Base-by-base conservation (phyloP, 35 echinoderm and acorn worm species). In the Strongylocentrotus purpuratus region DNA sequence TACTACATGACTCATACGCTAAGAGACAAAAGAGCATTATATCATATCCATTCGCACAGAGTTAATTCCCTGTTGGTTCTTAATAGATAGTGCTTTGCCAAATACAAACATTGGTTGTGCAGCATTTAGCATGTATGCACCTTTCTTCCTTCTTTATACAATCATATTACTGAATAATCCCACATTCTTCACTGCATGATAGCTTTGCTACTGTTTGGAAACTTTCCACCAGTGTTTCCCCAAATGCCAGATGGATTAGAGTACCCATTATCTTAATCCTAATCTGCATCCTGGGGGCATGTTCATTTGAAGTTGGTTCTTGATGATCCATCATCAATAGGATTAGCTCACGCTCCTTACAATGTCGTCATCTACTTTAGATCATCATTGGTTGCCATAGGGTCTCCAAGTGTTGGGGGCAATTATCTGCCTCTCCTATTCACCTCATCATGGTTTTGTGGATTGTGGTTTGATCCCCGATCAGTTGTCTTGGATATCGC, bases 261-360 rank as follows among this genome's bases (percentile, higher is more conserved):
- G 20, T n/a, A 78, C 65, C 65, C 28, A 78, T 78, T n/a, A 78
- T 78, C 65, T 78, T 25, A 78, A 78, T 78, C 50, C 50, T 55
- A 55, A 55, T 55, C 65, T 78, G 4, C 65, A n/a, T 78, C 22
- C 28, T n/a, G 25, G 13, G 61, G 61, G 61, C 61, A 71, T 71
- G 28, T 18, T 78, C 20, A 28, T 78, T 78, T 55, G 50, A 55
- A 55, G 50, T 55, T 55, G 50, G 50, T 55, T 15, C 11, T 11
- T 55, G 50, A 55, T 55, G n/a, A 78, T 78, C 65, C 65, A 78
- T 71, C 61, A 71, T 78, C 65, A 78, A n/a, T n/a, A 55, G 65
- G 65, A 78, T 78, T 78, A 4, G 65, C 0, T n/a, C 7, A n/a
- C 25, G 65, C 65, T 78, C 22, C 65, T n/a, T 55, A 8, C 11